phyloP scores from a whole-genome alignment of 92 coral and sea anemone genomes.

The Porites divaricata region DNA sequence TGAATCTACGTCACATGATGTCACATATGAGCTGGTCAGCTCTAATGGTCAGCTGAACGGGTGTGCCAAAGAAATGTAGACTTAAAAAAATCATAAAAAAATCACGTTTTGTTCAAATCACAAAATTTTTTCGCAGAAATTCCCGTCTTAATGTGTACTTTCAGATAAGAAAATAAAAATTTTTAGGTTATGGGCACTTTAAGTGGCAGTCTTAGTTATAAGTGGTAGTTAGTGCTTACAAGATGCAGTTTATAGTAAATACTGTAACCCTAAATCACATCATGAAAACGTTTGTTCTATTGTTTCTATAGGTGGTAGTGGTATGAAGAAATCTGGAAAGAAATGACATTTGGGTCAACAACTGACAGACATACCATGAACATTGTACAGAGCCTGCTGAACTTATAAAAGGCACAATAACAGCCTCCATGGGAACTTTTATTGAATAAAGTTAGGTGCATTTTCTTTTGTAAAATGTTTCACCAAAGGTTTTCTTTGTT shows the following conservation, averaged over 20 bases:
- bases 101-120: no score
- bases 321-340: constrained; percentile 96
- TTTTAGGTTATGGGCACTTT: no score
- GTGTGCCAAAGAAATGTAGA: no score
- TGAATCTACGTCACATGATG: no score
- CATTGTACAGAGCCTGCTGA: constrained; percentile 30
- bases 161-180: no score
- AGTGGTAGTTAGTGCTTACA: no score
- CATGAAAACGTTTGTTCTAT: not conserved
- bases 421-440: not conserved
- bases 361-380: not conserved
- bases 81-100: no score
- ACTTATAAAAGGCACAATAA: not conserved
- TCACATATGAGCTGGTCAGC: no score
- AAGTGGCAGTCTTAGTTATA: not conserved
- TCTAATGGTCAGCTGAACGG: no score
- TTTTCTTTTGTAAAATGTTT: constrained; percentile 15
- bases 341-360: constrained; percentile 46
- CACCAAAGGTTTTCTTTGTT: not conserved
- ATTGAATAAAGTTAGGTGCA: not conserved
- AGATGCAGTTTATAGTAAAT: no score
- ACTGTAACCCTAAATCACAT: not conserved
- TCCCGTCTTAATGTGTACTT: no score
- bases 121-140: no score
- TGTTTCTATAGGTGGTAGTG: constrained; percentile 73